Evolutionary conservation across 2,888 invertebrate species (phyloP).

Genomic region (Drosophila heteroneura): DNA sequence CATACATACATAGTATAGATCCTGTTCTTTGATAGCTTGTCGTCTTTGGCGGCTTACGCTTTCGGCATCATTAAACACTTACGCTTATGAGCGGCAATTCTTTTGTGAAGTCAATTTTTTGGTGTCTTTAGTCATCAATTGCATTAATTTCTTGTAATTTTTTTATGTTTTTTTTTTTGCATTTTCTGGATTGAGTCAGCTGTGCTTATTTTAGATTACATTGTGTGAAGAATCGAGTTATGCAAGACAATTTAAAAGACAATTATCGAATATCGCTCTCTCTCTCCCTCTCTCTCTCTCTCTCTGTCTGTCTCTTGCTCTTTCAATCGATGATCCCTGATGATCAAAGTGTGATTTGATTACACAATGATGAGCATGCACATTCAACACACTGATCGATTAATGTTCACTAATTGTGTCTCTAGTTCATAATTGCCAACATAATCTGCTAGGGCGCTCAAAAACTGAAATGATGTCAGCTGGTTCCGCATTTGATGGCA

Average conservation of each 20-base stretch:
- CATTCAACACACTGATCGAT: conserved; percentile 16
- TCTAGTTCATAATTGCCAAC: conserved; percentile 34
- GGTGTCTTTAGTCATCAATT: conserved; percentile 36
- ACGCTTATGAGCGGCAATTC: conserved; percentile 50
- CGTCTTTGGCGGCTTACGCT: conserved; percentile 22
- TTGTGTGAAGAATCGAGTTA: conserved; percentile 29
- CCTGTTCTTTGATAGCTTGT: conserved; percentile 45
- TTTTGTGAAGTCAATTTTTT: conserved; percentile 48
- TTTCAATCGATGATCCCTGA: conserved; percentile 16
- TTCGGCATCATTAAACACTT: conserved; percentile 28
- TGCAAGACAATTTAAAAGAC: conserved; percentile 32
- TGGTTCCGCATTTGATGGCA: conserved; percentile 60
- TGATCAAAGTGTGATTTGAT: conserved; percentile 2
- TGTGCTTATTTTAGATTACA: conserved; percentile 30
- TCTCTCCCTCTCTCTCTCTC: not conserved
- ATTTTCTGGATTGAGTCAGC: conserved; percentile 38
- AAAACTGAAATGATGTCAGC: conserved; percentile 58
- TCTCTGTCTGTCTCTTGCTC: not conserved
- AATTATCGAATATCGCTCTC: conserved; percentile 25
- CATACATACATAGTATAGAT: conserved; percentile 33
- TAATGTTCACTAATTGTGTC: conserved; percentile 22
- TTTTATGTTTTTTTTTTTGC: not conserved
- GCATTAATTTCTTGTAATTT: conserved; percentile 32
- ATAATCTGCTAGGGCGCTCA: conserved; percentile 12
- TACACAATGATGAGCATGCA: conserved; percentile 28